phyloP scores from a whole-genome alignment of 2,888 invertebrate species.

The Noctua janthe region DNA sequence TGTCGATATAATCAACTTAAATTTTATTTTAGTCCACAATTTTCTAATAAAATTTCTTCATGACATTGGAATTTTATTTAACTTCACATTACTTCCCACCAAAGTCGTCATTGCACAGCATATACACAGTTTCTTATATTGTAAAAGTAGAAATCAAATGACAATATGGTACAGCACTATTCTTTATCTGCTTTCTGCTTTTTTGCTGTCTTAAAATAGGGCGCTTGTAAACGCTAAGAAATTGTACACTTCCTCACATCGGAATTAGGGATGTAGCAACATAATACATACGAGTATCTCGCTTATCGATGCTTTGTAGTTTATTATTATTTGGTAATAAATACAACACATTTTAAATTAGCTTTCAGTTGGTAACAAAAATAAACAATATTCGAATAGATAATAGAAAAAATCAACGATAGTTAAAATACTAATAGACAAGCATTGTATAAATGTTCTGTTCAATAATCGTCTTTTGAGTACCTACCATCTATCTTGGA shows the following conservation, averaged over 20 bases:
- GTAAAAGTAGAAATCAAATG: not conserved
- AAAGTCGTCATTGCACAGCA: not conserved
- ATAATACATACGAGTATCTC: too few relatives aligned
- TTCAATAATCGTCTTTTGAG: not conserved
- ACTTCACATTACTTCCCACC: not conserved
- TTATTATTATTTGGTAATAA: not conserved
- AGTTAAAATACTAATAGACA: not conserved
- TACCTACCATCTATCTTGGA: not conserved
- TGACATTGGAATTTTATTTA: not conserved
- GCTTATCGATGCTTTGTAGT: not conserved
- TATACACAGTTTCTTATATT: not conserved
- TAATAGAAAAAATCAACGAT: not conserved
- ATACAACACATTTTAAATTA: not conserved
- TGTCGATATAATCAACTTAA: not conserved
- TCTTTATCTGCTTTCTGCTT: not conserved
- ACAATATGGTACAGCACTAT: not conserved
- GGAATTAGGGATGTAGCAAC: not conserved
- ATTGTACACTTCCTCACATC: not conserved
- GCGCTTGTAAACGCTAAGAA: too few relatives aligned
- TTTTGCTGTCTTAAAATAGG: not conserved
- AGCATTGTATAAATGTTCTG: not conserved
- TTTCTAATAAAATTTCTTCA: not conserved
- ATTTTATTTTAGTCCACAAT: not conserved
- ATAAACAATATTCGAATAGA: not conserved
- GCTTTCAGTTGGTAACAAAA: not conserved